A percentile compares a stretch with the other conserved stretches of the same genome.
phyloP scores from a whole-genome alignment of 2,113 vertebrate species.

The Hypanus sabinus region DNA sequence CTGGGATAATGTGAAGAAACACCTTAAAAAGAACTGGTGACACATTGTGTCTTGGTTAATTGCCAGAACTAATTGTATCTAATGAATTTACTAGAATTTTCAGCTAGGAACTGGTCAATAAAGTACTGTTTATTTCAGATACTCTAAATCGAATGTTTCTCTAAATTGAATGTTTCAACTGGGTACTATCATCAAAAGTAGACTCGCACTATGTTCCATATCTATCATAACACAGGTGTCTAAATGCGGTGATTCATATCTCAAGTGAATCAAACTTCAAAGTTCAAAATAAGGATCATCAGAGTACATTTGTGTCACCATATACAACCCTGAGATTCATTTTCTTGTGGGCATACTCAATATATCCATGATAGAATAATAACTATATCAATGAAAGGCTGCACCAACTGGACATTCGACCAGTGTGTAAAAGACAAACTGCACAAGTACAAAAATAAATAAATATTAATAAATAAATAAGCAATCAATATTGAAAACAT shows the following conservation, averaged over 20 bases:
- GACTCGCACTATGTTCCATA: background rate
- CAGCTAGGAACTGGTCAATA: background rate
- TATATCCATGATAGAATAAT: no score
- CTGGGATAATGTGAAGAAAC: background rate
- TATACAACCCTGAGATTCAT: no score
- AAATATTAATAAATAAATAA: no score
- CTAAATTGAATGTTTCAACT: background rate
- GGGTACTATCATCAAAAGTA: background rate
- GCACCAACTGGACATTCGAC: no score
- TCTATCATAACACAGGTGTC: background rate
- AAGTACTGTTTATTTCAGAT: background rate
- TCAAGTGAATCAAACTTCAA: background rate
- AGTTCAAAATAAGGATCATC: no score
- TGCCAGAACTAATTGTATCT: background rate
- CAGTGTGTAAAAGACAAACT: no score
- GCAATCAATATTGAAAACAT: no score
- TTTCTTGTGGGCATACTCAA: no score
- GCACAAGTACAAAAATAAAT: no score
- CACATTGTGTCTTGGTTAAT: background rate
- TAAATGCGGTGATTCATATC: background rate
- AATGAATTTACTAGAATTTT: background rate
- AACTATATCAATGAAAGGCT: no score
- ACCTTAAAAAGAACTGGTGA: background rate
- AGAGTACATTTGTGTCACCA: no score
- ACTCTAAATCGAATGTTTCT: background rate